Conservation (phyloP, 2,888 invertebrate genomes). For the Myopa testacea region DNA sequence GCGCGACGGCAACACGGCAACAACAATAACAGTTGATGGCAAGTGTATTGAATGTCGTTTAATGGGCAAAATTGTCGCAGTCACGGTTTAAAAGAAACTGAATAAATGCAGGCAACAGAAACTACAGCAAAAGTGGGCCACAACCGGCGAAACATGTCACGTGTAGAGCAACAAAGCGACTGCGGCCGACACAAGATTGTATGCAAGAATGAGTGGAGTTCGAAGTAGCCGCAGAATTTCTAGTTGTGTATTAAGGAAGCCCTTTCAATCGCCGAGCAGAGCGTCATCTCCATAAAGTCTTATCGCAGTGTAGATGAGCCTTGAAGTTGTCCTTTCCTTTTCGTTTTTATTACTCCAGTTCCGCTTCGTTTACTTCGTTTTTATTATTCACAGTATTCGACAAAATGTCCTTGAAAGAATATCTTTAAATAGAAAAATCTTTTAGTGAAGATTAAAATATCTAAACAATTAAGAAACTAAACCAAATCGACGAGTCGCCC, state of each 20-base stretch:
- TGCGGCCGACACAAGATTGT: background rate
- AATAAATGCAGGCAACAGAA: slow-evolving; percentile 1
- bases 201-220: background rate
- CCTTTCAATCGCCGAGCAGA: background rate
- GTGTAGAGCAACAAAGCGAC: background rate
- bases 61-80: slow-evolving; percentile 29
- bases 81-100: slow-evolving; percentile 30
- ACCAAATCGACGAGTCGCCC: no score
- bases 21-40: background rate
- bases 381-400: no score
- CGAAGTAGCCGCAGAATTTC: background rate
- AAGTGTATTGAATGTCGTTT: slow-evolving; percentile 32
- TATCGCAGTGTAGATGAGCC: background rate
- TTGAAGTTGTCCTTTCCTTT: background rate
- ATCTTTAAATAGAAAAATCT: no score
- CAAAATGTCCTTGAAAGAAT: no score
- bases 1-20: background rate
- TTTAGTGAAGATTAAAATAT: no score
- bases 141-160: background rate
- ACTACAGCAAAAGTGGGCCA: background rate
- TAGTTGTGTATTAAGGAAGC: background rate
- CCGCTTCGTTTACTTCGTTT: no score
- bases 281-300: slow-evolving; percentile 1
- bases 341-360: background rate
- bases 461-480: no score